Conservation (phyloP, 1,140 invertebrate species). For the Colletes gigas region DNA sequence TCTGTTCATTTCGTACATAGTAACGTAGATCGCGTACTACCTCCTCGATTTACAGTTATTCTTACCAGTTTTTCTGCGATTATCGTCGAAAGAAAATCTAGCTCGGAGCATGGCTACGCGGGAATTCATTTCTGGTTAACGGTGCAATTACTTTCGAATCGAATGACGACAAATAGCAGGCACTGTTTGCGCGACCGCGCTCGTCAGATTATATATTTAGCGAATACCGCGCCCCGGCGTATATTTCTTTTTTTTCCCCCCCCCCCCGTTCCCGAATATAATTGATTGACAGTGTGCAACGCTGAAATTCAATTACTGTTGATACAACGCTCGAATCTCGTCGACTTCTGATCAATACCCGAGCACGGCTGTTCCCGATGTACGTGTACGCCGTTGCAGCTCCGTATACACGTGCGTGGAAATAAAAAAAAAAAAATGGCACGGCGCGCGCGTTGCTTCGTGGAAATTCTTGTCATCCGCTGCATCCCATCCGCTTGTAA, state of each 20-base stretch:
- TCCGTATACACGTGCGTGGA: background rate
- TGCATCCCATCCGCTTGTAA: background rate
- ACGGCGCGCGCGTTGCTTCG: background rate
- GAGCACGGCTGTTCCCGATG: background rate
- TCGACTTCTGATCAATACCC: slow-evolving; percentile 29
- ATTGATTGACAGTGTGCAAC: slow-evolving; percentile 40
- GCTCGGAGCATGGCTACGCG: background rate
- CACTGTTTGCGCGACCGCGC: slow-evolving; percentile 12
- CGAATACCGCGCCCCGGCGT: background rate
- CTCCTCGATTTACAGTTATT: too few relatives aligned
- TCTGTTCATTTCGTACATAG: too few relatives aligned
- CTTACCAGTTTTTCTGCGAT: too few relatives aligned
- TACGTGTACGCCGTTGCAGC: background rate
- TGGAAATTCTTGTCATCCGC: background rate
- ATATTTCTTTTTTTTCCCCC: background rate
- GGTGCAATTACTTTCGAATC: slow-evolving; percentile 36
- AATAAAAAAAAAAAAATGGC: background rate
- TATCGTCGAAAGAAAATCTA: background rate
- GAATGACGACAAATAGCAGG: slow-evolving; percentile 32
- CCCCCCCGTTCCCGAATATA: slow-evolving; percentile 29
- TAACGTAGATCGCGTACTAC: too few relatives aligned
- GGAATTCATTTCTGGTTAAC: slow-evolving; percentile 39
- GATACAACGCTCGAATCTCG: slow-evolving; percentile 31
- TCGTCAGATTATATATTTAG: slow-evolving; percentile 34
- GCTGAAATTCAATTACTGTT: slow-evolving; percentile 42